Evolutionary conservation across 2,888 invertebrate genomes (phyloP), one percentile per base, ranked within the genome.

Genomic region (Coelinius sp.): DNA sequence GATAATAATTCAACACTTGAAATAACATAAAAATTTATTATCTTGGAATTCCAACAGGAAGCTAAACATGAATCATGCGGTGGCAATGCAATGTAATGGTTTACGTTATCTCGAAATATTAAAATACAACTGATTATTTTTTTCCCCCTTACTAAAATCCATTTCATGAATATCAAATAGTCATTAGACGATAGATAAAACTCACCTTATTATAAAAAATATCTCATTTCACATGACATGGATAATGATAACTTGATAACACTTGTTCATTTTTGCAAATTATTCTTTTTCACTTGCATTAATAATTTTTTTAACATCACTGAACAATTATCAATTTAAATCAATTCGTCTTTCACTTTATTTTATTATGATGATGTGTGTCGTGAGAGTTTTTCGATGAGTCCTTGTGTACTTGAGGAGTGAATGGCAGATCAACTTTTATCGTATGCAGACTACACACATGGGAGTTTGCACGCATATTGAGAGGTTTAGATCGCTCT

Each of bases 381-480:
- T 35, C 59, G 31, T 59, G 31, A 59, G 31, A 35, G n/a, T 25
- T 3, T 59, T 31, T 31, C 31, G 59, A 20, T 2, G 20, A 1
- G 59, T 59, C 35, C 35, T 59, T 59, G 31, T 17, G 17, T 6
- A 2, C 27, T 17, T 56, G 27, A 20, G 14, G 59, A 59, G 59
- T 59, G 59, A 59, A 59, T 59, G 59, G 59, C 59, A 59, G 31
- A 59, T 35, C 59, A 10, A n/a, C 31, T 59, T 20, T 59, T 31
- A 20, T n/a, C n/a, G n/a, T 53, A 53, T 53, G 53, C 53, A 53
- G n/a, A 53, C 53, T 59, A 31, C 59, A 59, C 59, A 59, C 59
- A 59, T 35, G 35, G 31, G 53, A 27, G 53, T 25, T 24, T 22
- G 53, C 24, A 53, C 31, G 31, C 59, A 59, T 59, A 35, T n/a